Base-by-base conservation (phyloP, 1,140 invertebrate genomes). In the Pseudomyrmex sp. region DNA sequence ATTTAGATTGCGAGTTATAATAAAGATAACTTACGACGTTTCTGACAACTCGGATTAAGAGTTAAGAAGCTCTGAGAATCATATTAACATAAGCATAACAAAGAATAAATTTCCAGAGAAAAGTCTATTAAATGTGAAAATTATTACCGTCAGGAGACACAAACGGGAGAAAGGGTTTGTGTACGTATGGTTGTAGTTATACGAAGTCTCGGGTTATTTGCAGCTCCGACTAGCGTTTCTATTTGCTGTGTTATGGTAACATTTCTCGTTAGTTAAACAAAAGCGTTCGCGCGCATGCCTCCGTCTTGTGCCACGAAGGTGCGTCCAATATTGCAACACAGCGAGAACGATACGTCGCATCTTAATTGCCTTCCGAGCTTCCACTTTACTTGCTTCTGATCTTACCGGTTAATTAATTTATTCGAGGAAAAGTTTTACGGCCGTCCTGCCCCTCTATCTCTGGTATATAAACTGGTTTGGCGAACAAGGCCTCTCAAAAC, bases 371-470 rank as follows among this genome's bases (percentile, higher is more conserved):
- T 23, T 44, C 56, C 48, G 10, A 69, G 50, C 15, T 80, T 80
- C 52, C 75, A 69, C 44, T 68, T 66, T 80, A 79, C 63, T 66
- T 56, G 54, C 61, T 62, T 56, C 56, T 80, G 66, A 80, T 84
- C 54, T 82, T 23, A 50, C 18, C 62, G 12, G 79, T 82, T 85
- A 85, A 85, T 85, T 85, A 85, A 85, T 85, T 82, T 85, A 85
- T 85, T 82, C 83, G 68, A 52, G 52, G 18, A 44, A 35, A 85
- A 85, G 69, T 85, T 85, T 85, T 82, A 82, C 46, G 44, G 5
- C 26, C 23, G 4, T 52, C 12, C 12, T 35, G 35, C 50, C 2
- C 9, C 12, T 52, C 50, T 23, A 44, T 15, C 26, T 58, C 63
- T 80, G 66, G 18, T 18, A 35, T 66, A 66, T 77, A 35, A 77